Evolutionary conservation across 2,797 vertebrate species (phyloP), one percentile per base, ranked within the genome.

Genomic region (Clarias fuscus): DNA sequence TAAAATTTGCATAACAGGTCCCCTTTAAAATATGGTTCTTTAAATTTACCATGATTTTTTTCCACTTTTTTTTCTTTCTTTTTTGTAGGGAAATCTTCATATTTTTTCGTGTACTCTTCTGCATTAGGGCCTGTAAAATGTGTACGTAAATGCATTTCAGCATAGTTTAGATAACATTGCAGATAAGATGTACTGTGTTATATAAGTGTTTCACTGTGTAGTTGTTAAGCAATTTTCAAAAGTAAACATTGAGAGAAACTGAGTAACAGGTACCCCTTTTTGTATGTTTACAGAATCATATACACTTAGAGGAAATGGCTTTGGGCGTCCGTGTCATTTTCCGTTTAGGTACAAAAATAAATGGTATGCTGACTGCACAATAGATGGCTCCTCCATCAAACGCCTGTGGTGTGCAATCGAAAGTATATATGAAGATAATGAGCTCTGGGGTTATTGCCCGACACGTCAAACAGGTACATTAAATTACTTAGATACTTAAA

Each of bases 361-460:
- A 48, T 98, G 97, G 97, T 98, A 92, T 58, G 93, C 93, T 53
- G 96, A 97, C 0, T 99, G 98, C 90, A 98, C 96, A 0, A 82
- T 18, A 0, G 92, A 15, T 1, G 97, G 96, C 68, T 91, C 94
- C 11, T 92, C 94, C 0, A 79, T 88, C 24, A 53, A 27, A 56
- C 30, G 10, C 0, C 88, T 77, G 2, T 99, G 98, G 98, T 99
- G 98, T 91, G 93, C 95, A 20, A 92, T 96, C 59, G 96, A 95
- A 59, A 92, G 94, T 0, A 90, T 96, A 89, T 97, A 93, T 43
- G 93, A 96, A 40, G 30, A 87, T 0, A 94, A 94, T 58, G 93
- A 94, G 85, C 91, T 92, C 0, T 98, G 95, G 94, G 98, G 98
- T 88, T 95, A 95, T 90, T 99, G 98, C 86, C 98, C 98, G 5